Evolutionary conservation across 1,140 invertebrate species (phyloP), one percentile per base, ranked within the genome.

Genomic region (Stegodyphus dumicola): DNA sequence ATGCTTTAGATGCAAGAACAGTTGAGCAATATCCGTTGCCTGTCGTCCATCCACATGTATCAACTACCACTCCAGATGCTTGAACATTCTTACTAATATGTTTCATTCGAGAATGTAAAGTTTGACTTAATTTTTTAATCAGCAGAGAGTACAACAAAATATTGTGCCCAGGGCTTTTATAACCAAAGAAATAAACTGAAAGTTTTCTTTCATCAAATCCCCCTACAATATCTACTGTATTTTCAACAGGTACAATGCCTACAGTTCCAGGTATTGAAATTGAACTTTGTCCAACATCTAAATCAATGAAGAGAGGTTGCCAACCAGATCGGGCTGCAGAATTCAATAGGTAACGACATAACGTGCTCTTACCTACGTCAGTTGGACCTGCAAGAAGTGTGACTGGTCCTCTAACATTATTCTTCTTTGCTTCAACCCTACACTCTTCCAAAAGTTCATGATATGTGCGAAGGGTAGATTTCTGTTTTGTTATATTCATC

Each of bases 261-360:
- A 99, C 93, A 67, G 96, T 97, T n/a, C 97, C 97, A 11, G 97
- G 96, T 75, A 99, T 94, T 48, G 96, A 96, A 87, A 99, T 96
- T 65, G 94, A 93, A 5, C 97, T 97, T 92, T 99, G 98, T 6
- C 97, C 97, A 7, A 99, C 96, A 93, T 99, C 98, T n/a, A 99
- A 91, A 90, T 99, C 98, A 4, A 98, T 96, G 91, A 94, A 97
- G 85, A 99, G 94, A 0, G 98, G 92, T 52, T 91, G 89, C 94
- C 92, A 88, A 2, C 95, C 95, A 91, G 96, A 93, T 74, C 96
- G 91, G 1, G 97, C 96, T 3, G 95, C 96, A 91, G 98, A 98
- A 91, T 99, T 99, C 0, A 98, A 91, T 4, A 99, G 91, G 86
- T 99, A 93, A 77, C 94, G 93, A 88, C 95, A 95, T 0, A 99